Evolutionary conservation across 37 sponge, comb jelly and placozoan species (phyloP).

Genomic region (Theonella swinhoei): DNA sequence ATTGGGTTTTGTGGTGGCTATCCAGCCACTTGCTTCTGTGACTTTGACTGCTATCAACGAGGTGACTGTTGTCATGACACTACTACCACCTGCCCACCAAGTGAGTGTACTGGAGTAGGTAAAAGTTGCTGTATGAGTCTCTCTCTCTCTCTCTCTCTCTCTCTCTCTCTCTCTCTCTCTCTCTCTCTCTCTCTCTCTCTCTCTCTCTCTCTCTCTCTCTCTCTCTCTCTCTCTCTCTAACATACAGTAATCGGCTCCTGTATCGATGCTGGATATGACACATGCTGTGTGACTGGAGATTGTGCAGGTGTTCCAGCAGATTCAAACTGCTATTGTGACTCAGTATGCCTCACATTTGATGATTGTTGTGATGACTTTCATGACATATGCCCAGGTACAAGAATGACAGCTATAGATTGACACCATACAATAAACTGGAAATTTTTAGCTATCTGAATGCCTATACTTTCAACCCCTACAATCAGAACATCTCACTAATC

Average conservation of each 20-base stretch:
- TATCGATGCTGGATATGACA: not conserved
- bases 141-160: slow-evolving; percentile 58
- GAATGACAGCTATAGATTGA: too few species aligned
- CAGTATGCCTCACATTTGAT: not conserved
- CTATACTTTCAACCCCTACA: too few species aligned
- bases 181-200: slow-evolving; percentile 40
- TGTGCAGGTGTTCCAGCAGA: not conserved
- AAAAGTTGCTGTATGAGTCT: slow-evolving; percentile 34
- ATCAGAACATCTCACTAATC: too few species aligned
- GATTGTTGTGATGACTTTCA: slow-evolving; percentile 39
- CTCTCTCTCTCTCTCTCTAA: too few species aligned
- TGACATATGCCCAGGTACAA: slow-evolving; percentile 3
- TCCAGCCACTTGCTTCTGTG: slow-evolving; percentile 13
- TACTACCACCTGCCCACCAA: too few species aligned
- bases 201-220: not conserved
- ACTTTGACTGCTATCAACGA: not conserved
- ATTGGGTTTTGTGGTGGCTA: slow-evolving; percentile 4
- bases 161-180: slow-evolving; percentile 56
- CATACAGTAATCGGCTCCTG: not conserved
- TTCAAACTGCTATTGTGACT: slow-evolving; percentile 22
- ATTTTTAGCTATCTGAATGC: too few species aligned
- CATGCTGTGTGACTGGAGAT: slow-evolving; percentile 11
- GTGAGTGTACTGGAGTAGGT: too few species aligned
- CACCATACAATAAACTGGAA: too few species aligned
- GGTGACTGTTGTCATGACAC: slow-evolving; percentile 5